Base-by-base conservation (phyloP, 2,797 vertebrate genomes). In the Bufotes viridis region DNA sequence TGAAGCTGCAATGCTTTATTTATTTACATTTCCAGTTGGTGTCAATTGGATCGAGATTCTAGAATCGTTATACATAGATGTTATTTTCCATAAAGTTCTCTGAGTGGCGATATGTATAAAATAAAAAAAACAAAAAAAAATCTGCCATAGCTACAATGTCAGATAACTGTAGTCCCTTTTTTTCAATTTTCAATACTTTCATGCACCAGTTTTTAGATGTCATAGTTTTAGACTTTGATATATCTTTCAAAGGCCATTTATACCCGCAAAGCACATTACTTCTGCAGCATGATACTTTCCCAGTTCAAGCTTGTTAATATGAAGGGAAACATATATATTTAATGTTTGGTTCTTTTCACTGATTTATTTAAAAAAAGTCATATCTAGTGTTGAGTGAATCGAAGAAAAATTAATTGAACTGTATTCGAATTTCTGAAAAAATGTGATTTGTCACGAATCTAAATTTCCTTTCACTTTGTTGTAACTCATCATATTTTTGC, bases 1-100 rank as follows among this genome's bases (percentile, higher is more conserved):
- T 70, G 81, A 53, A 83, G 60, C 69, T 53, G 13, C 81, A 65
- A 55, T 87, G 18, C 67, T 26, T 57, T 78, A 55, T 78, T 78
- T 18, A 34, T 34, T 34, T 22, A n/a, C 85, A 87, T 80, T 87
- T 87, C 85, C 81, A 70, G 42, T 55, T 69, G 51, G 57, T 87
- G 85, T 87, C 78, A 87, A 72, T 13, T 80, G 26, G 53, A 83
- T 67, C 49, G 78, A 74, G 72, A n/a, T 82, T 24, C 58, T 78
- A 53, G 51, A 61, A 34, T 49, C 51, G 49, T 57, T 83, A 13
- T 51, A 51, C n/a, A 61, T 74, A 2, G 60, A 78, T 82, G 67
- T 34, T 15, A 82, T 82, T 65, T 75, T 15, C 49, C 15, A 24
- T 61, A 82, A 20, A 24, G 11, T 58, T 51, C 6, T 57, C 13